Percentiles rank a stretch among this genome's conserved stretches.
phyloP scores from a whole-genome alignment of 2,797 vertebrate genomes.

The Epinephelus malabaricus region DNA sequence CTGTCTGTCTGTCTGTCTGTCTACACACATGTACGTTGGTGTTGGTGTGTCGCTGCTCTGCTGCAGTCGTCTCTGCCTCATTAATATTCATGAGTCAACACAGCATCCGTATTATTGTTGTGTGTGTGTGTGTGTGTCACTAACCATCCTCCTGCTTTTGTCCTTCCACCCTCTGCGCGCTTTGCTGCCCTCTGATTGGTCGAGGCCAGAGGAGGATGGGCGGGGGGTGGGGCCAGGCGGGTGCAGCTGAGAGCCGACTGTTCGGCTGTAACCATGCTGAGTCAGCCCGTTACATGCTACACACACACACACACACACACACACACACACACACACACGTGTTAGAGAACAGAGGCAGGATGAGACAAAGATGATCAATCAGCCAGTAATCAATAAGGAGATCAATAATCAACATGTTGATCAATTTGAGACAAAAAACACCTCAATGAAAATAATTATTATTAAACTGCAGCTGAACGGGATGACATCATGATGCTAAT shows the following conservation, averaged over 20 bases:
- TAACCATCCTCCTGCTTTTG: conserved; percentile 89
- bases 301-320: conserved; percentile 38
- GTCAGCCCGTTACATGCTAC: conserved; percentile 79
- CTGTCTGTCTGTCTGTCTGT: no score
- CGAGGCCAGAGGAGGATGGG: conserved; percentile 64
- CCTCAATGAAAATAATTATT: background rate
- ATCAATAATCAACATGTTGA: background rate
- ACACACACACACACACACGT: no score
- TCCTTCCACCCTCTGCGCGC: conserved; percentile 81
- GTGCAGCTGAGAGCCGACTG: conserved; percentile 86
- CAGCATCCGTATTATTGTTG: conserved; percentile 4
- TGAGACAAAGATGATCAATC: background rate
- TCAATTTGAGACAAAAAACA: no score
- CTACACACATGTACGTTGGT: no score
- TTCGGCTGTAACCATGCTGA: conserved; percentile 87
- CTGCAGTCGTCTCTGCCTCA: background rate
- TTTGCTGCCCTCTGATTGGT: conserved; percentile 82
- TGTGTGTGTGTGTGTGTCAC: conserved; percentile 44
- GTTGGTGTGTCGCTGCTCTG: no score
- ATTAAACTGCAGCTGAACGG: background rate
- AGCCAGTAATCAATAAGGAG: background rate
- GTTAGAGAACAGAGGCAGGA: conserved; percentile 3
- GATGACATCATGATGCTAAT: no score
- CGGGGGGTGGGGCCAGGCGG: conserved; percentile 87
- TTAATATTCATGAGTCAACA: conserved; percentile 50